Evolutionary conservation across 2,797 vertebrate genomes (phyloP).

Genomic region (Adrianichthys oophorus): DNA sequence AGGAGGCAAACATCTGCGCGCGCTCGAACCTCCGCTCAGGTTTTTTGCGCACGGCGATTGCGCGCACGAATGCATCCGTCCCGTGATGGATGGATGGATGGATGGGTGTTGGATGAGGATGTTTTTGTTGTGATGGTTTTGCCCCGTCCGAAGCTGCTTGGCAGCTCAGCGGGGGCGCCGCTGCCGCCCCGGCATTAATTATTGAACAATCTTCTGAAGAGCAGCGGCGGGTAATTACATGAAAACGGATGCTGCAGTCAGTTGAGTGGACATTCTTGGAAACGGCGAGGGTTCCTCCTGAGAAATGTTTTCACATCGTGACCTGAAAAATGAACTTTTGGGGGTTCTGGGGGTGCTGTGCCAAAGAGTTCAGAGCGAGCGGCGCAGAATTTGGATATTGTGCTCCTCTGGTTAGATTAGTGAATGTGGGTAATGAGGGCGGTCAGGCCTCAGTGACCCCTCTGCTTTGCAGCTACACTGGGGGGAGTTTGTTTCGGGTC

Average conservation of each 20-base stretch:
- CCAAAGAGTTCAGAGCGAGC: slow-evolving; percentile 3
- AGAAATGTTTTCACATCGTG: slow-evolving; percentile 46
- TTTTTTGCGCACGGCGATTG: slow-evolving; percentile 23
- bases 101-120: slow-evolving; percentile 40
- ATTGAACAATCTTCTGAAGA: slow-evolving; percentile 73
- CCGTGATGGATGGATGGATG: slow-evolving; percentile 34
- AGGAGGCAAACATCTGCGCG: slow-evolving; percentile 35
- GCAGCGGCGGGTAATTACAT: slow-evolving; percentile 66
- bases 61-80: slow-evolving; percentile 5
- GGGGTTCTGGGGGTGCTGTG: neutral
- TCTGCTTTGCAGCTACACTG: slow-evolving; percentile 49
- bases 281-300: slow-evolving; percentile 54
- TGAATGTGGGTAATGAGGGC: slow-evolving; percentile 64
- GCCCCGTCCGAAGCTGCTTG: slow-evolving; percentile 47
- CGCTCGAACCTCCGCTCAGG: slow-evolving; percentile 15
- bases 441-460: slow-evolving; percentile 63
- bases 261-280: slow-evolving; percentile 67
- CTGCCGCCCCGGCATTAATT: slow-evolving; percentile 71
- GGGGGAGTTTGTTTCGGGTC: slow-evolving; percentile 70
- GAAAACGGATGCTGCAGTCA: slow-evolving; percentile 70
- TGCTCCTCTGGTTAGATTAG: slow-evolving; percentile 50
- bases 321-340: slow-evolving; percentile 37
- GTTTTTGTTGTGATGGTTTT: slow-evolving; percentile 65
- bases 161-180: slow-evolving; percentile 59
- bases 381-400: slow-evolving; percentile 35